phyloP scores from a whole-genome alignment of 1,140 invertebrate genomes.

The Bombus impatiens region DNA sequence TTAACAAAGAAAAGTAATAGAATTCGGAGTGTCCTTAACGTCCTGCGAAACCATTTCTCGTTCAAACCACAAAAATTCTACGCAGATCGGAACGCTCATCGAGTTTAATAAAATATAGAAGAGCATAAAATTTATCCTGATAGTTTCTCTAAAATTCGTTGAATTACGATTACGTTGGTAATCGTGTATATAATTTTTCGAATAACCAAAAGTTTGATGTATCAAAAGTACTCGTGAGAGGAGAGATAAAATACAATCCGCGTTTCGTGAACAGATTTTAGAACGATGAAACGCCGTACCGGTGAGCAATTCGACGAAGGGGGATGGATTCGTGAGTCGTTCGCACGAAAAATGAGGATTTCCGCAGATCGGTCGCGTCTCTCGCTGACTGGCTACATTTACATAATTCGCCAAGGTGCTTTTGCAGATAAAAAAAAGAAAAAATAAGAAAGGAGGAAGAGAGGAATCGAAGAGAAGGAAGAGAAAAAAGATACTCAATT shows the following conservation, averaged over 20 bases:
- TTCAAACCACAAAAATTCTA: background rate
- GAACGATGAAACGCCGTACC: slow-evolving; percentile 2
- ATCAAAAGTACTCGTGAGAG: background rate
- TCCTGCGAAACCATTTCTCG: background rate
- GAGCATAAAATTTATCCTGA: no score
- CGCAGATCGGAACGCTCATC: no score
- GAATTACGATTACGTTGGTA: no score
- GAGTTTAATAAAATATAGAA: no score
- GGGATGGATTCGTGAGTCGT: slow-evolving; percentile 6
- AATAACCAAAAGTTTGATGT: background rate
- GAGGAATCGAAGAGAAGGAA: background rate
- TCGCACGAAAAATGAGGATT: background rate
- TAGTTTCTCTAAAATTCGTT: no score
- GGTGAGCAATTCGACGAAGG: background rate
- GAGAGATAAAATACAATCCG: background rate
- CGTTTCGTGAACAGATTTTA: slow-evolving; percentile 9
- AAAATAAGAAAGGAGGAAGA: background rate
- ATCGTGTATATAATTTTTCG: background rate
- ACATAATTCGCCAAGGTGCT: background rate
- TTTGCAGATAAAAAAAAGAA: background rate
- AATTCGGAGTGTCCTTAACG: background rate
- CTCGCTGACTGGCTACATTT: background rate
- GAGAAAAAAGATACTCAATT: background rate
- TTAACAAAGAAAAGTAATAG: background rate
- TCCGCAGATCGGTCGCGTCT: background rate